Conservation (phyloP, 2,888 invertebrate genomes). For the Rugalucina vietnamica region DNA sequence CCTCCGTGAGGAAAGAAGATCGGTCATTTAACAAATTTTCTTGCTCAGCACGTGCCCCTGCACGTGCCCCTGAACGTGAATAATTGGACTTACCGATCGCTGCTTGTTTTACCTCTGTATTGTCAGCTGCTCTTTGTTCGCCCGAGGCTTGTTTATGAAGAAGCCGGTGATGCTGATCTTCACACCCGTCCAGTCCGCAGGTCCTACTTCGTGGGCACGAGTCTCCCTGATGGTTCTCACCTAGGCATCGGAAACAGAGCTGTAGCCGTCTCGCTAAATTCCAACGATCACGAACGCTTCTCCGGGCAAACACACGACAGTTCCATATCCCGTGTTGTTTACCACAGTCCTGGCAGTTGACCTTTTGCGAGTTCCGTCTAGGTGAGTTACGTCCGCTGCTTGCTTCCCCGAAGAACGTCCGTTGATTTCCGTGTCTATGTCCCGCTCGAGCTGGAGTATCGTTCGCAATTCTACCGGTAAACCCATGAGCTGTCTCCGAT, state of each 20-base stretch:
- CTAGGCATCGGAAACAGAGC: slow-evolving; percentile 37
- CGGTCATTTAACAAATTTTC: not conserved
- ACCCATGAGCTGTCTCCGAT: slow-evolving; percentile 25
- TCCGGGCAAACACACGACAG: slow-evolving; percentile 5
- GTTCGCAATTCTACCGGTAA: not conserved
- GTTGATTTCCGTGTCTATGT: not conserved
- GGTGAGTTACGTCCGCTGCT: not conserved
- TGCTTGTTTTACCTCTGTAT: not conserved
- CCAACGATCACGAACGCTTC: slow-evolving; percentile 26
- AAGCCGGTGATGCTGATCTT: slow-evolving; percentile 25
- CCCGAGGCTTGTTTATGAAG: slow-evolving; percentile 7
- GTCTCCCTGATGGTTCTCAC: slow-evolving; percentile 24
- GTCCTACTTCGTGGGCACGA: not conserved
- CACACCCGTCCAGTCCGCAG: slow-evolving; percentile 26
- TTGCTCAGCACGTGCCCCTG: not conserved
- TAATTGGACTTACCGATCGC: too few relatives aligned
- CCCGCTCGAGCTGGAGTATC: not conserved
- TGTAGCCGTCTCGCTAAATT: slow-evolving; percentile 17
- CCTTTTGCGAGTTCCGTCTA: not conserved
- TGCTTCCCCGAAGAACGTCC: not conserved
- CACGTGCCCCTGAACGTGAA: not conserved
- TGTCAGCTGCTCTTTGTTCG: not conserved
- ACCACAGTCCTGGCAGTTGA: slow-evolving; percentile 15
- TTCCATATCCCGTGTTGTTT: slow-evolving; percentile 30
- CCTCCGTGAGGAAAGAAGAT: not conserved